These are phyloP conservation scores for Eupithecia tripunctaria DNA, from an alignment of 2,888 invertebrate species.

Conservation along the genomic window DNA sequence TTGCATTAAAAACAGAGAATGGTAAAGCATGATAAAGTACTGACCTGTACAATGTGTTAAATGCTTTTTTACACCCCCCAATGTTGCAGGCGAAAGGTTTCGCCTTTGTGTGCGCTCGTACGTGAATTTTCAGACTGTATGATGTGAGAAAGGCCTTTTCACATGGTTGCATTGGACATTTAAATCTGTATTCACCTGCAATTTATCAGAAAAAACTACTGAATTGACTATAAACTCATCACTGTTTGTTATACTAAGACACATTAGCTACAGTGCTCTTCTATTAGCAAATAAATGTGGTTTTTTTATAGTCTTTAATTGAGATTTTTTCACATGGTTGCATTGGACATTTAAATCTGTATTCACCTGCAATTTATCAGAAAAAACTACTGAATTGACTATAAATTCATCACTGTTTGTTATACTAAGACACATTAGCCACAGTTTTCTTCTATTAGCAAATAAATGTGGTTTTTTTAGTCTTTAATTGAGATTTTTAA, in stretches of 20 bases:
- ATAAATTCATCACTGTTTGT: not conserved
- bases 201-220: conserved; percentile 29
- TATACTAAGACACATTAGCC: too few relatives aligned
- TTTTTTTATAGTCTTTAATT: too few relatives aligned
- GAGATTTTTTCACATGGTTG: conserved; percentile 95
- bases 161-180: conserved; percentile 94
- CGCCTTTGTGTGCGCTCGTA: conserved; percentile 95
- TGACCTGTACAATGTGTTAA: conserved; percentile 96
- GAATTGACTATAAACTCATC: not conserved
- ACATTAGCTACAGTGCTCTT: too few relatives aligned
- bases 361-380: conserved; percentile 89
- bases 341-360: conserved; percentile 95
- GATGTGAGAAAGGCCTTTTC: conserved; percentile 97
- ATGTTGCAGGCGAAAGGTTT: conserved; percentile 96
- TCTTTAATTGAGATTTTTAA: not conserved
- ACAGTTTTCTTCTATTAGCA: not conserved
- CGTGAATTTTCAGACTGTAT: conserved; percentile 97
- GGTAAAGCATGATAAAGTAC: conserved; percentile 37
- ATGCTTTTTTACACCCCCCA: conserved; percentile 94
- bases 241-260: too few relatives aligned
- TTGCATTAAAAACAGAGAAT: not conserved
- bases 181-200: conserved; percentile 96
- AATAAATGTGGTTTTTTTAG: too few relatives aligned
- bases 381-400: conserved; percentile 9
- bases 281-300: not conserved